These are phyloP conservation scores for Hylaeus anthracinus DNA, from an alignment of 1,140 invertebrate species.

Conservation along the genomic window DNA sequence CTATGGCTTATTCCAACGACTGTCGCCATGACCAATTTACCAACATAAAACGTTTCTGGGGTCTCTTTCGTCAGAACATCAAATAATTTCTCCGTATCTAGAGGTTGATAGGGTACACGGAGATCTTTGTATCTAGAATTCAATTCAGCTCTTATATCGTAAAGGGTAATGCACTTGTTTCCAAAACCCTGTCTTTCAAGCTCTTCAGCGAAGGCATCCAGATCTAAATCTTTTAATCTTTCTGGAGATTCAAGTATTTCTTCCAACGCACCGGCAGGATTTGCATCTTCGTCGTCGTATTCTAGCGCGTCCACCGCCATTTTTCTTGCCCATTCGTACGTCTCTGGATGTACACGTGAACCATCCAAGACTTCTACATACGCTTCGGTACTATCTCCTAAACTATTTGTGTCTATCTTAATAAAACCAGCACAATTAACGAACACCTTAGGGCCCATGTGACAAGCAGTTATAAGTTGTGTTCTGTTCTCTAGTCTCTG, in stretches of 20 bases:
- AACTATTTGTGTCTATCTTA: constrained; percentile 97
- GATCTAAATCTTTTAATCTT: constrained; percentile 96
- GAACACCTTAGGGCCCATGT: constrained; percentile 99
- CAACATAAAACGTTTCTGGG: constrained; percentile 96
- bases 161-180: constrained; percentile 98
- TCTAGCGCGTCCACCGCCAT: constrained; percentile 99
- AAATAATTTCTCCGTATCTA: constrained; percentile 93
- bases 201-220: constrained; percentile 99
- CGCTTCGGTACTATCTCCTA: constrained; percentile 95
- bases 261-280: constrained; percentile 97
- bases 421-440: constrained; percentile 99
- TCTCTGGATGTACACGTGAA: constrained; percentile 98
- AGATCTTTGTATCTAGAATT: constrained; percentile 98
- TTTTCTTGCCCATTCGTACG: constrained; percentile 99
- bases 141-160: constrained; percentile 98
- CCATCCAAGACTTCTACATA: constrained; percentile 98
- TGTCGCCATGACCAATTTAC: constrained; percentile 90
- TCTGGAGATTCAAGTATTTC: constrained; percentile 98
- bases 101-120: constrained; percentile 88
- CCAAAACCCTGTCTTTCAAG: constrained; percentile 97
- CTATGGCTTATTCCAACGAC: constrained; percentile 90
- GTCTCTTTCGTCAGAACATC: constrained; percentile 98
- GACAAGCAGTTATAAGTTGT: constrained; percentile 96
- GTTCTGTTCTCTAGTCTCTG: constrained; percentile 96
- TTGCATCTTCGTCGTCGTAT: constrained; percentile 97